phyloP scores from a whole-genome alignment of 2,797 vertebrate species.

The Chiroxiphia lanceolata region DNA sequence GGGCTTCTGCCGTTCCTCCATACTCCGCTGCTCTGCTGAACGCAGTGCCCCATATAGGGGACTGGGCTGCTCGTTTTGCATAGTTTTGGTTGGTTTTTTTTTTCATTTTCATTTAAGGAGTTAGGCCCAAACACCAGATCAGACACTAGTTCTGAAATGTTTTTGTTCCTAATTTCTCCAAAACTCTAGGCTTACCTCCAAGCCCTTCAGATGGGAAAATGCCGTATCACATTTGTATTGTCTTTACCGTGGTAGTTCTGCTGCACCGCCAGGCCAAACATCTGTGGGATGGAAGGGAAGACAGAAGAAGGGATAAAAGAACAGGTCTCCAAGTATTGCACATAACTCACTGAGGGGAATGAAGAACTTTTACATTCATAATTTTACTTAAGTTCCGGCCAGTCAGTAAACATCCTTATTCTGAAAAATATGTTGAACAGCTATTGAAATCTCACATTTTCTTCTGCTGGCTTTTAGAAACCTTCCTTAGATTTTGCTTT shows the following conservation, averaged over 20 bases:
- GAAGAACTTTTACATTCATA: neutral
- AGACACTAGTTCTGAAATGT: neutral
- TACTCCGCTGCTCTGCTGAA: neutral
- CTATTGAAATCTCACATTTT: neutral
- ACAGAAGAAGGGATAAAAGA: neutral
- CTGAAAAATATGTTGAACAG: neutral
- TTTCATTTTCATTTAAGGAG: neutral
- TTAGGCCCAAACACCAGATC: neutral
- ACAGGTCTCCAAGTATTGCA: neutral
- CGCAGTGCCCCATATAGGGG: fast-evolving
- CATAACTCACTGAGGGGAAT: neutral
- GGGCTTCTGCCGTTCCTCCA: neutral
- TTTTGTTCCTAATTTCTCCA: neutral
- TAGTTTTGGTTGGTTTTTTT: fast-evolving
- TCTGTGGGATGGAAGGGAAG: neutral
- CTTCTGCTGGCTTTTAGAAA: neutral
- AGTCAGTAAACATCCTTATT: conserved; percentile 24
- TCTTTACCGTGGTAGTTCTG: neutral
- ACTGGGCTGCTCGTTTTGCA: neutral
- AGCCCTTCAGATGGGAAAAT: neutral
- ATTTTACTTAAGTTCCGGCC: conserved; percentile 12
- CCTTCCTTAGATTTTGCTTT: neutral
- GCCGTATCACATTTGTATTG: neutral
- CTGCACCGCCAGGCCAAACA: neutral
- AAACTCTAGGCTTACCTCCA: neutral